phyloP scores from a whole-genome alignment of 1,140 invertebrate genomes.

The Bombus pyrosoma region DNA sequence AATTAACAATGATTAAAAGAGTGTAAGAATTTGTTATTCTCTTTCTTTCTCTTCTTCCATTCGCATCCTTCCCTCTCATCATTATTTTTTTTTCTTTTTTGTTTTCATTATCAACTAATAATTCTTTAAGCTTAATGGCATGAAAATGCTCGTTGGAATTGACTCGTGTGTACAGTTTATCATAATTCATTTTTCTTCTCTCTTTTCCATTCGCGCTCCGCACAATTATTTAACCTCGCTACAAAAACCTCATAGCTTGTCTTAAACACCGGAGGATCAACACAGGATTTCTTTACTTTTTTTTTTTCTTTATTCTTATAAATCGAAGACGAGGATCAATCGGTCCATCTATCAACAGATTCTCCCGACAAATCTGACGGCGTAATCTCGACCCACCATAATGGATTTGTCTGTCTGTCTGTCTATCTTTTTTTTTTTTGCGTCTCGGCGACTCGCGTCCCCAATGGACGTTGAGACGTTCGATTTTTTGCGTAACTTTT shows the following conservation, averaged over 20 bases:
- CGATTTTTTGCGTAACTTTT: constrained; percentile 21
- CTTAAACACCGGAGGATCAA: constrained; percentile 32
- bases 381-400: constrained; percentile 36
- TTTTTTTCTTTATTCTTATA: constrained; percentile 1
- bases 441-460: constrained; percentile 54
- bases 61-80: constrained; percentile 39
- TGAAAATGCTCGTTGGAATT: constrained; percentile 83
- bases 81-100: constrained; percentile 41
- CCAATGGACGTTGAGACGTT: constrained; percentile 68
- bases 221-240: constrained; percentile 46
- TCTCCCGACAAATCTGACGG: constrained; percentile 24
- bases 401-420: constrained; percentile 32
- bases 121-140: constrained; percentile 81
- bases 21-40: constrained; percentile 69
- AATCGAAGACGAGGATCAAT: constrained; percentile 37
- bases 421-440: neutral
- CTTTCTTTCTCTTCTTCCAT: constrained; percentile 50
- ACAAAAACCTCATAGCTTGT: constrained; percentile 15
- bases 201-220: constrained; percentile 44
- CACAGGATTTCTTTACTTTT: constrained; percentile 7
- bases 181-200: constrained; percentile 37
- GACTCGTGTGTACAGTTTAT: constrained; percentile 80
- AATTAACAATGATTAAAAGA: constrained; percentile 81
- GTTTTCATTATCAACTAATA: constrained; percentile 73
- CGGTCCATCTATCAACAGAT: constrained; percentile 44